These are phyloP conservation scores for Papilio machaon DNA, from an alignment of 1,140 invertebrate species.

Conservation along the genomic window DNA sequence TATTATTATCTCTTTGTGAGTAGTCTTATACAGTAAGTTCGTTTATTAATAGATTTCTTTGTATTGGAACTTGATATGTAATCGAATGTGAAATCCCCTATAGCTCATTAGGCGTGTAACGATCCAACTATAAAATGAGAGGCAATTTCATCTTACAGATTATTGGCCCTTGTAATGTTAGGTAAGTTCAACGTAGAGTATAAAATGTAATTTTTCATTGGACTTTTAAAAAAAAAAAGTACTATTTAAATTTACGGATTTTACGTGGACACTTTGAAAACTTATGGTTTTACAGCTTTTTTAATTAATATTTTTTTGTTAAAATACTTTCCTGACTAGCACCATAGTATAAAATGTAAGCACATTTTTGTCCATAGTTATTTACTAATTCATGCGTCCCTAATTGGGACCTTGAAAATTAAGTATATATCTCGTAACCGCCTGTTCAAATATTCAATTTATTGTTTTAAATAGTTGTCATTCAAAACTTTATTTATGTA, in stretches of 20 bases:
- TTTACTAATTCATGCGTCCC: neutral
- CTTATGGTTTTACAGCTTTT: too few species aligned
- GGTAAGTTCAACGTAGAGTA: too few species aligned
- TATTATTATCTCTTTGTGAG: neutral
- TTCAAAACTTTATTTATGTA: neutral
- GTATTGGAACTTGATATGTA: slow-evolving; percentile 4
- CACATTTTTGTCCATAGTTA: neutral
- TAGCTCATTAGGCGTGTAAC: slow-evolving; percentile 7
- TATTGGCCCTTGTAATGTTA: neutral
- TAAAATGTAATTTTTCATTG: neutral
- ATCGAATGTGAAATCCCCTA: neutral
- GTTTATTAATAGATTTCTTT: slow-evolving; percentile 4
- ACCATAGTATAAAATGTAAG: too few species aligned
- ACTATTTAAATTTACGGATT: too few species aligned
- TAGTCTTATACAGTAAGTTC: neutral
- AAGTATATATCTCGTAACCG: neutral
- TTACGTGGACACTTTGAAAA: too few species aligned
- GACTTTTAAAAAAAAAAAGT: too few species aligned
- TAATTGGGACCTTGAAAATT: neutral
- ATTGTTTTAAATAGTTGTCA: neutral
- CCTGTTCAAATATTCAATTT: neutral
- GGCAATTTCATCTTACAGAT: slow-evolving; percentile 4
- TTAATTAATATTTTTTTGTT: too few species aligned
- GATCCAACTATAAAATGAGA: slow-evolving; percentile 2
- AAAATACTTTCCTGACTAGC: too few species aligned